These are phyloP conservation scores for Heterohyrax brucei DNA, from an alignment of 2,797 vertebrate genomes.

Conservation along the genomic window DNA sequence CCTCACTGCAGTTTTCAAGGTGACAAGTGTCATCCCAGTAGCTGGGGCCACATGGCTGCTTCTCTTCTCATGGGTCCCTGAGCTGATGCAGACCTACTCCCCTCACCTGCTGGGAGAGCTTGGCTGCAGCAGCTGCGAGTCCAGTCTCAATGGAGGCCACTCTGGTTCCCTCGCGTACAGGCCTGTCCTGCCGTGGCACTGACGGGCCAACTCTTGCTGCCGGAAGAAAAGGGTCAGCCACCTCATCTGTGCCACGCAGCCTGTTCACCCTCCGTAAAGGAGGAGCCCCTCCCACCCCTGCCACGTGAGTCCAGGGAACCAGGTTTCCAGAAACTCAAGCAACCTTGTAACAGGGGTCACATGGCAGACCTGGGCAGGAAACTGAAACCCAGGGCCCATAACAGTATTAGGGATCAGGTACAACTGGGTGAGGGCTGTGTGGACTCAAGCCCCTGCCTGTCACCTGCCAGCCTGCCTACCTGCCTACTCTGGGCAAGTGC, in stretches of 20 bases:
- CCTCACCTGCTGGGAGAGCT: slow-evolving; percentile 98
- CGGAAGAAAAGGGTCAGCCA: slow-evolving; percentile 77
- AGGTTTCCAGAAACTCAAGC: neutral
- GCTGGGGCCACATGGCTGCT: neutral
- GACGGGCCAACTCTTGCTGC: slow-evolving; percentile 98
- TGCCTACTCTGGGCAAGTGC: neutral
- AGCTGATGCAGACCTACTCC: neutral
- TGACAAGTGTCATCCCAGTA: too few species aligned
- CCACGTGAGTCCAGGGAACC: neutral
- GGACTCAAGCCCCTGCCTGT: neutral
- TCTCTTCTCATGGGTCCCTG: neutral
- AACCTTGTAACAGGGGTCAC: too few species aligned
- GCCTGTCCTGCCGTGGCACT: slow-evolving; percentile 97
- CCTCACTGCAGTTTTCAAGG: neutral
- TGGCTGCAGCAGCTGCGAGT: slow-evolving; percentile 97
- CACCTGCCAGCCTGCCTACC: neutral
- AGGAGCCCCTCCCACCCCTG: neutral
- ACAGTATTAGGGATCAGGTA: neutral
- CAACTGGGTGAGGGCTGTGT: neutral
- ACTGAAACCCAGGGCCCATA: neutral
- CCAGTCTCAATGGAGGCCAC: slow-evolving; percentile 99
- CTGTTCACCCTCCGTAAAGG: fast-evolving
- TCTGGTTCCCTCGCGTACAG: slow-evolving; percentile 97
- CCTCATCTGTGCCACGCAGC: fast-evolving
- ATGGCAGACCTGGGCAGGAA: neutral